These are phyloP conservation scores for Coecobrya sp. DNA, from an alignment of 2,888 invertebrate species.

Conservation along the genomic window DNA sequence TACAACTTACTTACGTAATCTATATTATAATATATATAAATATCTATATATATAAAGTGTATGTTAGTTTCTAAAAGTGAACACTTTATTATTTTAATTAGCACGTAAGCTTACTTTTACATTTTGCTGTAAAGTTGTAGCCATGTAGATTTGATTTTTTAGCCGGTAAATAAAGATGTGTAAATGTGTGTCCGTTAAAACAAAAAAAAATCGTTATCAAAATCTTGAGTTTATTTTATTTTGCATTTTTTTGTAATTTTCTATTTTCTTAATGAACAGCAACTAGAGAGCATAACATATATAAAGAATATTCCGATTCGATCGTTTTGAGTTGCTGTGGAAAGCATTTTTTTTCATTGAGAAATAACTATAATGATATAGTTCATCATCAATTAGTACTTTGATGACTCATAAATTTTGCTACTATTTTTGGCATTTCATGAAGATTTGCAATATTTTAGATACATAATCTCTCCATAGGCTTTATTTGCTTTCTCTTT, in stretches of 20 bases:
- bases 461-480: too few relatives aligned
- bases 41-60: neutral
- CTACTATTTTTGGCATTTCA: too few relatives aligned
- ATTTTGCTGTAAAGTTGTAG: constrained; percentile 77
- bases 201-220: constrained; percentile 32
- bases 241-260: constrained; percentile 4
- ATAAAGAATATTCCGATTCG: too few relatives aligned
- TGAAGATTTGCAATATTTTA: too few relatives aligned
- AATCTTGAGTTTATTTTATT: constrained; percentile 40
- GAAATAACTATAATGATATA: too few relatives aligned
- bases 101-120: constrained; percentile 76
- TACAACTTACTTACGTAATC: constrained; percentile 47
- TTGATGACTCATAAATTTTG: too few relatives aligned
- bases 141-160: constrained; percentile 76
- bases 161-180: constrained; percentile 79
- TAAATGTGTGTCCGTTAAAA: constrained; percentile 75
- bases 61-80: constrained; percentile 36
- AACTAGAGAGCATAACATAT: too few relatives aligned
- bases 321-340: too few relatives aligned
- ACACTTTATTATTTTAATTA: constrained; percentile 71
- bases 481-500: too few relatives aligned
- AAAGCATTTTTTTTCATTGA: too few relatives aligned
- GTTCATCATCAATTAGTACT: too few relatives aligned
- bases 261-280: neutral
- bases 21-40: too few relatives aligned